A percentile compares a stretch with the other conserved stretches of the same genome.
These are phyloP conservation scores for Gonatopus flavifemur DNA, from an alignment of 1,140 invertebrate species.

Conservation along the genomic window DNA sequence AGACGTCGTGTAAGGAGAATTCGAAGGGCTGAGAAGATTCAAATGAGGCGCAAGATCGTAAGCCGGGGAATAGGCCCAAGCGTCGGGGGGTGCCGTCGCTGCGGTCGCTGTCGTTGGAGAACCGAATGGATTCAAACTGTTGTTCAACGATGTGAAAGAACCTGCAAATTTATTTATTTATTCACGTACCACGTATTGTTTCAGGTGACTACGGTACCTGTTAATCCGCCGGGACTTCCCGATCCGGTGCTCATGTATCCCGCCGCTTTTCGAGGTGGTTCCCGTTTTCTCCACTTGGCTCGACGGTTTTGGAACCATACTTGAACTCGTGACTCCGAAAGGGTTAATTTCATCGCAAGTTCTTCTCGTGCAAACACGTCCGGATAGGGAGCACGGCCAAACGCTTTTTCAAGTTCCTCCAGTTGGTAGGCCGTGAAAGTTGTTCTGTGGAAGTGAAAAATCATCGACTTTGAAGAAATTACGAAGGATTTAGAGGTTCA, in stretches of 20 bases:
- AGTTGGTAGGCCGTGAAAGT: slow-evolving; percentile 96
- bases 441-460: slow-evolving; percentile 66
- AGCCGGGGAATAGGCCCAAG: slow-evolving; percentile 75
- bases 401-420: slow-evolving; percentile 91
- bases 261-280: slow-evolving; percentile 92
- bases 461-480: too few relatives aligned
- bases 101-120: slow-evolving; percentile 62
- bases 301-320: slow-evolving; percentile 94
- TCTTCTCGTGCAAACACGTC: slow-evolving; percentile 96
- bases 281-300: slow-evolving; percentile 97
- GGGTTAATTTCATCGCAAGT: slow-evolving; percentile 82
- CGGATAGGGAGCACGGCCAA: slow-evolving; percentile 93
- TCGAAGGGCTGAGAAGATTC: slow-evolving; percentile 70
- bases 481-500: too few relatives aligned
- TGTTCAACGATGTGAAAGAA: slow-evolving; percentile 66
- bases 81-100: slow-evolving; percentile 69
- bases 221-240: slow-evolving; percentile 61
- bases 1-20: slow-evolving; percentile 66
- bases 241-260: slow-evolving; percentile 69
- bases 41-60: slow-evolving; percentile 74
- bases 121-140: slow-evolving; percentile 68
- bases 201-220: slow-evolving; percentile 37
- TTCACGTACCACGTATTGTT: slow-evolving; percentile 10
- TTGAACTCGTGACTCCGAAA: slow-evolving; percentile 93
- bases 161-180: slow-evolving; percentile 38